Evolutionary conservation across 2,113 vertebrate genomes (phyloP).

Genomic region (Neodon shergylaensis): DNA sequence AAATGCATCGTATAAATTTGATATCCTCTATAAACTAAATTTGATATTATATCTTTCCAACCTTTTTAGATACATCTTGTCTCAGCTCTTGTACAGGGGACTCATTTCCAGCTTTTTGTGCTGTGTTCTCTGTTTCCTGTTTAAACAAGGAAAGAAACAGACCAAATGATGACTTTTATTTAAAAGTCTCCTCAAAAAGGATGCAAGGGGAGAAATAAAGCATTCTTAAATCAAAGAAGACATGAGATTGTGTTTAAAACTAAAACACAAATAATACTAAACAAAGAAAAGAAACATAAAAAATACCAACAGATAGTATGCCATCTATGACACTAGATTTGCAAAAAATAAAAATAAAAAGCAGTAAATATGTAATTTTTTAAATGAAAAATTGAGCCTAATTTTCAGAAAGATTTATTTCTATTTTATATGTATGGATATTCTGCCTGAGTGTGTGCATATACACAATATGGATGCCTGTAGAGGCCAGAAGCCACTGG

Average conservation of each 20-base stretch:
- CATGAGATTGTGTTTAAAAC: background rate
- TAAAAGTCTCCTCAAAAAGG: slow-evolving; percentile 40
- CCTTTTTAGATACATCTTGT: slow-evolving; percentile 89
- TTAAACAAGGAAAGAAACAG: slow-evolving; percentile 68
- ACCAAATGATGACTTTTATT: slow-evolving; percentile 10
- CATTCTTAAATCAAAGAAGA: slow-evolving; percentile 25
- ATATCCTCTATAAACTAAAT: slow-evolving; percentile 39
- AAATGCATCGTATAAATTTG: slow-evolving; percentile 29
- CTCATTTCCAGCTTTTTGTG: slow-evolving; percentile 77
- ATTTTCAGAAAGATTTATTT: background rate
- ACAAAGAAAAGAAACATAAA: slow-evolving; percentile 39
- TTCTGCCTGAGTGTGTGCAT: background rate
- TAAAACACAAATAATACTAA: background rate
- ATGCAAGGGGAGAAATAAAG: background rate
- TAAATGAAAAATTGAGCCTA: slow-evolving; percentile 20
- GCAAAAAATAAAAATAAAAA: background rate
- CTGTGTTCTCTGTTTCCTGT: slow-evolving; percentile 81
- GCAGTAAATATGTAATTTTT: slow-evolving; percentile 49
- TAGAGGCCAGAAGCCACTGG: background rate
- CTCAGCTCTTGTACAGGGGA: slow-evolving; percentile 83
- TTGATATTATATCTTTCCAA: slow-evolving; percentile 75
- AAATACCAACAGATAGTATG: slow-evolving; percentile 38
- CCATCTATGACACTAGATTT: slow-evolving; percentile 38
- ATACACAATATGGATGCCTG: background rate
- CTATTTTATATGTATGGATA: background rate